Conservation (phyloP, 2,888 invertebrate genomes). For the Cheiracanthium punctorium region DNA sequence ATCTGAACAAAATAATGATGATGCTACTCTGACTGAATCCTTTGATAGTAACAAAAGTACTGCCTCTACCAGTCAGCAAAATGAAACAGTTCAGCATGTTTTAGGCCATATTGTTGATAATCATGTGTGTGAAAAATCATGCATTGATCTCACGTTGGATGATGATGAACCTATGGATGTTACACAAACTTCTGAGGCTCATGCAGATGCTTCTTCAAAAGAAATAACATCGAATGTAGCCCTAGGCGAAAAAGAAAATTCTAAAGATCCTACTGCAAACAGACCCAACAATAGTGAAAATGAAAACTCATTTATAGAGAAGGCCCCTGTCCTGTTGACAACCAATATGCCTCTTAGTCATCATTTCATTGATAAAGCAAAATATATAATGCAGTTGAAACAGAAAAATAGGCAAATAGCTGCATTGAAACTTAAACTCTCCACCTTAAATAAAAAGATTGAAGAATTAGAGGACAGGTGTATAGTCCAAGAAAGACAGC, state of each 20-base stretch:
- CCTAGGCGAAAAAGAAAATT: too few species aligned
- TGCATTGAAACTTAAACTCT: slow-evolving; percentile 32
- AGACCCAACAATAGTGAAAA: background rate
- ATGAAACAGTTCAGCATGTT: slow-evolving; percentile 40
- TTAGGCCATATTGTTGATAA: slow-evolving; percentile 59
- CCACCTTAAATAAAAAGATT: slow-evolving; percentile 40
- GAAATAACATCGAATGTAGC: too few species aligned
- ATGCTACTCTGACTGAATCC: background rate
- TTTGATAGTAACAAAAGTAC: background rate
- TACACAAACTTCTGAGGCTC: background rate
- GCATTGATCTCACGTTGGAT: slow-evolving; percentile 9
- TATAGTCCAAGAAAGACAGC: slow-evolving; percentile 58
- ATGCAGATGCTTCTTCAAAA: background rate
- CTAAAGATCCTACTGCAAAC: background rate
- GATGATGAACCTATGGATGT: slow-evolving; percentile 9
- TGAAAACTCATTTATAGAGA: slow-evolving; percentile 9
- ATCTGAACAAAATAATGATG: background rate
- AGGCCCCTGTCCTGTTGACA: slow-evolving; percentile 56
- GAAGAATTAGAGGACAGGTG: slow-evolving; percentile 58
- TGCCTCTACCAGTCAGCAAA: background rate
- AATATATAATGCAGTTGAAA: slow-evolving; percentile 33
- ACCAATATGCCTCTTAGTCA: slow-evolving; percentile 42
- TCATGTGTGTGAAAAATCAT: slow-evolving; percentile 53
- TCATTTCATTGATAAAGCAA: slow-evolving; percentile 44
- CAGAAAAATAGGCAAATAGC: slow-evolving; percentile 50